Base-by-base conservation (phyloP, 2,888 invertebrate species). In the Ischnus inquisitorius region DNA sequence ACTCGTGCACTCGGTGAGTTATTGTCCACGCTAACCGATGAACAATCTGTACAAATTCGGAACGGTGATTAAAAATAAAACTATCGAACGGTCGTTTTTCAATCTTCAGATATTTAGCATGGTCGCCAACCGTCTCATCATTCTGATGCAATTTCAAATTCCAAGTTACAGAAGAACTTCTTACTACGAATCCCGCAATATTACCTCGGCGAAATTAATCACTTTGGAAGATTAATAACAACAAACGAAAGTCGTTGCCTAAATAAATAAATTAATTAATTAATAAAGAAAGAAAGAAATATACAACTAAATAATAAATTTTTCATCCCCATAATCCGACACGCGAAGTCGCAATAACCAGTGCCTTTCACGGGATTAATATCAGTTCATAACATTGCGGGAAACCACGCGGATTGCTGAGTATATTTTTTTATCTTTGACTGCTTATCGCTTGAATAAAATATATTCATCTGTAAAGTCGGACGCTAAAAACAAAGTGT, bases 1-100 rank as follows among this genome's bases (percentile, higher is more conserved):
- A 74, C 76, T 92, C 4, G 80, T 92, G 19, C 89, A 89, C 64
- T 89, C 90, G 82, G 91, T 92, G 82, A 89, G 90, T 85, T 19
- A 14, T 19, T 81, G n/a, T 5, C 12, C 43, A 22, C 22, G n/a
- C 22, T 6, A 46, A 12, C 19, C 10, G 1, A 19, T 16, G n/a
- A n/a, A n/a, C 54, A 12, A 54, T 54, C 10, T 8, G 10, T 54
- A 3, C 10, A 22, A n/a, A n/a, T n/a, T 54, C 22, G 54, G 90
- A 14, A 22, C 2, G 8, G 19, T 3, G 12, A 25, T 3, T 10
- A 22, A 57, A 34, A 60, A 28, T 6, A n/a, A 6, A 25, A 75
- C 0, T 85, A 91, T 75, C 87, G 0, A 16, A 22, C 5, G 22
- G 28, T 34, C 1, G 12, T 65, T 46, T 46, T 25, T 12, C 4